These are phyloP conservation scores for Tenebrosternarchus preto DNA, from an alignment of 2,113 vertebrate species.

Conservation along the genomic window DNA sequence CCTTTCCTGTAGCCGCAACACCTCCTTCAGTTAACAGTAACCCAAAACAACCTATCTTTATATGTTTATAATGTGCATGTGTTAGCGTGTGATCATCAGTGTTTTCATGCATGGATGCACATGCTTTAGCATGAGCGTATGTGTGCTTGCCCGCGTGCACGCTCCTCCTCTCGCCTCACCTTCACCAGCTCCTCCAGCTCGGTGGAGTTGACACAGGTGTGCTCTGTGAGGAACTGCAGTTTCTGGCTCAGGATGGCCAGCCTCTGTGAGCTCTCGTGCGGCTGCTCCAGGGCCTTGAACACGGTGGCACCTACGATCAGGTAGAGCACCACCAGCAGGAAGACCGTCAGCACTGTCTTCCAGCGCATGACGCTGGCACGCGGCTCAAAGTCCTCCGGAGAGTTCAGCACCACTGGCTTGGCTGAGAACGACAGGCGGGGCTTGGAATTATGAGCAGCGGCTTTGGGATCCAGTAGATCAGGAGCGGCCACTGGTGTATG, in stretches of 20 bases:
- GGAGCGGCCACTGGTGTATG: constrained; percentile 92
- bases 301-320: constrained; percentile 94
- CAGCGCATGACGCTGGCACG: constrained; percentile 96
- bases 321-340: constrained; percentile 94
- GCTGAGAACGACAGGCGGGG: constrained; percentile 93
- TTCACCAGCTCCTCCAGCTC: constrained; percentile 94
- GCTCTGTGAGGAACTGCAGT: constrained; percentile 84
- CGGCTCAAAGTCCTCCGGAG: constrained; percentile 81
- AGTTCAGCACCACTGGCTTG: constrained; percentile 84
- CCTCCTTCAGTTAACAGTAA: not conserved
- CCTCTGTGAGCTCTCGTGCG: constrained; percentile 88
- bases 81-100: not conserved
- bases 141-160: not conserved
- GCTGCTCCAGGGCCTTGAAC: constrained; percentile 94
- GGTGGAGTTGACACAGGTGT: constrained; percentile 88
- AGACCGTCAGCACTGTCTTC: constrained; percentile 97
- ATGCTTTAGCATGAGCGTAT: not conserved
- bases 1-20: not conserved
- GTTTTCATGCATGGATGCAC: not conserved
- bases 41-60: not conserved
- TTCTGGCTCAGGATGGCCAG: constrained; percentile 88
- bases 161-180: constrained; percentile 72
- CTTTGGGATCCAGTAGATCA: constrained; percentile 96
- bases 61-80: no score
- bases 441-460: constrained; percentile 92